Evolutionary conservation across 2,113 vertebrate genomes (phyloP), one percentile per base, ranked within the genome.

Genomic region (Gadus macrocephalus): DNA sequence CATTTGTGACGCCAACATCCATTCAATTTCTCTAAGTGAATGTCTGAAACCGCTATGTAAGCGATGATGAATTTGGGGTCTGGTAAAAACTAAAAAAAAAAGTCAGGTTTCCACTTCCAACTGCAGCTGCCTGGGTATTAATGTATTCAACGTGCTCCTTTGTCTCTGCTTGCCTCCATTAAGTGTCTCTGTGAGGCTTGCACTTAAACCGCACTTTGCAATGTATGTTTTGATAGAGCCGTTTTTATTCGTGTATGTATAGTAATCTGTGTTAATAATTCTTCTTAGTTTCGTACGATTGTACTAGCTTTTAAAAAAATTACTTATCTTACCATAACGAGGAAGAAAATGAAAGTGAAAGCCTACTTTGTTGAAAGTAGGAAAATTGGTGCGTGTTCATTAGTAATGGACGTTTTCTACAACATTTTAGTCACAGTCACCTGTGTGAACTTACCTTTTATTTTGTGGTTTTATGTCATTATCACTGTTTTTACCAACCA

Each of bases 151-250:
- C 85, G 72, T 70, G 17, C 15, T 64, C 35, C 38, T 55, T 67
- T 79, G 70, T 73, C 77, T 64, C 72, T 69, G 38, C 76, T 68
- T 42, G 72, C 71, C 77, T 82, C 67, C 80, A 58, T 19, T 66
- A 62, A 66, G 35, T 72, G 73, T 80, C 76, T 64, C 66, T 71
- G 28, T 83, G 81, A 86, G 84, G 69, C 69, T 67, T 80, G 60
- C 42, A 63, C 73, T 86, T 83, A 78, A 86, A 85, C 78, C 81
- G 68, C 82, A 69, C 74, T 84, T 70, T 67, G 82, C 87, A 84
- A 80, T 64, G 4, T 79, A 77, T 78, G 72, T 70, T 79, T 76
- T 82, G 68, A 62, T 71, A 75, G 72, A 80, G 76, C 72, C 77
- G 68, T 81, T 75, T 78, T 71, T 61, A 55, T 76, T 72, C 75